These are phyloP conservation scores for Anticlea derivata DNA, from an alignment of 2,888 invertebrate species.

Conservation along the genomic window DNA sequence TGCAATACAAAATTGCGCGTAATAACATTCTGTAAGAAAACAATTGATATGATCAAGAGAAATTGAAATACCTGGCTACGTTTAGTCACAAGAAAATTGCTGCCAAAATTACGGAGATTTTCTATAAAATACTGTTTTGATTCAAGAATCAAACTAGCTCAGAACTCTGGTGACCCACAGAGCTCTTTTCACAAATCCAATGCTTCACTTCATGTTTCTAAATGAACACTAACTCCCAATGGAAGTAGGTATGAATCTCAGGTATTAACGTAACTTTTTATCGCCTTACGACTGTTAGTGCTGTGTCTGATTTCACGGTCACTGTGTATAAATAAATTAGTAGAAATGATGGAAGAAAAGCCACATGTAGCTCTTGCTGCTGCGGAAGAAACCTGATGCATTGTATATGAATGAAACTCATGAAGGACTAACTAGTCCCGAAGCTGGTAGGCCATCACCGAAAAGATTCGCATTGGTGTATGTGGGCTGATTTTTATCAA, in stretches of 20 bases:
- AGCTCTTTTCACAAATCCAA: no score
- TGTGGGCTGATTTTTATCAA: no score
- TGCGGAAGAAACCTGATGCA: neutral
- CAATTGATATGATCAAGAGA: neutral
- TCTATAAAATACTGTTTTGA: no score
- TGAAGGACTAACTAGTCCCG: no score
- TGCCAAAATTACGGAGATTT: no score
- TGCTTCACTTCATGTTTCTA: neutral
- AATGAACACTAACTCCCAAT: neutral
- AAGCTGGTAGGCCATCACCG: no score
- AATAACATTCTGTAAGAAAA: constrained; percentile 54
- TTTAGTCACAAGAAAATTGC: no score
- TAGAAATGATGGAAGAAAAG: constrained; percentile 5
- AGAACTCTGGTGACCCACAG: no score
- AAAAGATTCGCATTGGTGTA: no score
- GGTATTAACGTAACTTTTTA: neutral
- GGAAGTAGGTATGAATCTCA: neutral
- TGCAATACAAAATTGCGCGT: constrained; percentile 44
- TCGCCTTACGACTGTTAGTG: constrained; percentile 1
- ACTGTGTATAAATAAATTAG: constrained; percentile 11
- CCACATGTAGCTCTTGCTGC: neutral
- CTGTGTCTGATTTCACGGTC: constrained; percentile 9
- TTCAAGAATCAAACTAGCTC: no score
- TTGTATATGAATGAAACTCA: no score
- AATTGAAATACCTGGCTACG: neutral